Conservation (phyloP, 1,140 invertebrate genomes). For the Pinna nobilis region DNA sequence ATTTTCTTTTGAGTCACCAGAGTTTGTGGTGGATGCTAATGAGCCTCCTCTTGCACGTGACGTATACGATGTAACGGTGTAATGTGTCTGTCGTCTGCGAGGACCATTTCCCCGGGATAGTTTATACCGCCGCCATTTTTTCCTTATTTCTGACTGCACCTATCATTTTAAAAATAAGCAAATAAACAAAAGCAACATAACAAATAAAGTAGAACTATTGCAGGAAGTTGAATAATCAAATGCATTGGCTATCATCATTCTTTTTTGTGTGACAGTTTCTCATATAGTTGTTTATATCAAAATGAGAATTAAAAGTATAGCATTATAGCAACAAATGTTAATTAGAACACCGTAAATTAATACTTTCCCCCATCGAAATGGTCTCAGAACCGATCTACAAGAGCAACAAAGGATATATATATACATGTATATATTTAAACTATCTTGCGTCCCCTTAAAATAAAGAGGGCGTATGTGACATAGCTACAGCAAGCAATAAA, state of each 20-base stretch:
- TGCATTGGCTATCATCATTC: neutral
- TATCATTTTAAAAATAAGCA: neutral
- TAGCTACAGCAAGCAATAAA: no score
- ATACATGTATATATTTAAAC: neutral
- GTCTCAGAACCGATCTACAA: no score
- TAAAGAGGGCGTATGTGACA: no score
- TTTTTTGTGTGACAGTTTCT: neutral
- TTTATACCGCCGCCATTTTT: conserved; percentile 34
- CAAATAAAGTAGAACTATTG: neutral
- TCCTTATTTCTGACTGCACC: conserved; percentile 38
- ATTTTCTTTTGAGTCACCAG: conserved; percentile 25
- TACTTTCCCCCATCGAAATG: no score
- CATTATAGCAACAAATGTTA: neutral
- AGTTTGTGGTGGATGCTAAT: conserved; percentile 33
- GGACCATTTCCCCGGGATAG: conserved; percentile 26
- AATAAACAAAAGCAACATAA: neutral
- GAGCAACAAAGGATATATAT: no score
- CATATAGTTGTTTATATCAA: neutral
- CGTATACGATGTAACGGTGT: conserved; percentile 36
- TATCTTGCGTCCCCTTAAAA: no score
- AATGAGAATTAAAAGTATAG: neutral
- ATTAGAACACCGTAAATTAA: no score
- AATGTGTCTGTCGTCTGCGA: neutral
- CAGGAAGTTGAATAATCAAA: neutral
- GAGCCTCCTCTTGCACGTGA: conserved; percentile 34